Conservation (phyloP, 2,888 invertebrate species). For the Chaetoderma sp. region DNA sequence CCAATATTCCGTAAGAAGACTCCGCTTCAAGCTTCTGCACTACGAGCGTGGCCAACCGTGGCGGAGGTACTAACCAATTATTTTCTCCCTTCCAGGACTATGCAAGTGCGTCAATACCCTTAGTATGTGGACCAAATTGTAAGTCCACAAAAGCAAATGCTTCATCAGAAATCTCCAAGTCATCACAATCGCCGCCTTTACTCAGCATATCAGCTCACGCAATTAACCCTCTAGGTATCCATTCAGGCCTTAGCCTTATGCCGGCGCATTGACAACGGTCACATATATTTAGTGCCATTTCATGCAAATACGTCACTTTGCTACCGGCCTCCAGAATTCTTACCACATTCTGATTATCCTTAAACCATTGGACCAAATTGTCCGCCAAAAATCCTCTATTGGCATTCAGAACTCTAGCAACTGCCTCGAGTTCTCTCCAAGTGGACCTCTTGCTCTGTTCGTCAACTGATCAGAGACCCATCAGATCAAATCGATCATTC, state of each 20-base stretch:
- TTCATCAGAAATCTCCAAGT: too few species aligned
- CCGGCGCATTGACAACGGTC: too few species aligned
- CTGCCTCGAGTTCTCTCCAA: too few species aligned
- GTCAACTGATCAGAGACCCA: too few species aligned
- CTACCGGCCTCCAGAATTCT: constrained; percentile 6
- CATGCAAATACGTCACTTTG: too few species aligned
- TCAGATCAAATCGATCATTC: too few species aligned
- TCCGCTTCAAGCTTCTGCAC: background rate
- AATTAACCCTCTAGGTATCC: constrained; percentile 16
- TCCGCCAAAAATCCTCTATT: background rate
- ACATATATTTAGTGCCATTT: constrained; percentile 22
- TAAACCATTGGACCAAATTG: background rate
- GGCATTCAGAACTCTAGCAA: too few species aligned
- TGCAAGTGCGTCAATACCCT: constrained; percentile 6
- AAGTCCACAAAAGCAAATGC: too few species aligned
- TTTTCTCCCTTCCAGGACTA: constrained; percentile 5
- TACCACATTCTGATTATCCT: constrained; percentile 27
- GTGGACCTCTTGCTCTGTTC: too few species aligned
- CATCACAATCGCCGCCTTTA: too few species aligned
- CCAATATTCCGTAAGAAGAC: too few species aligned
- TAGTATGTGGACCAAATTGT: background rate
- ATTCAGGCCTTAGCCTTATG: constrained; percentile 5
- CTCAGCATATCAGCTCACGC: constrained; percentile 11
- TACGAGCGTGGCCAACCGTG: background rate
- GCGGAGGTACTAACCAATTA: constrained; percentile 21